Conservation (phyloP, 2,797 vertebrate genomes). For the Clarias pachynema region DNA sequence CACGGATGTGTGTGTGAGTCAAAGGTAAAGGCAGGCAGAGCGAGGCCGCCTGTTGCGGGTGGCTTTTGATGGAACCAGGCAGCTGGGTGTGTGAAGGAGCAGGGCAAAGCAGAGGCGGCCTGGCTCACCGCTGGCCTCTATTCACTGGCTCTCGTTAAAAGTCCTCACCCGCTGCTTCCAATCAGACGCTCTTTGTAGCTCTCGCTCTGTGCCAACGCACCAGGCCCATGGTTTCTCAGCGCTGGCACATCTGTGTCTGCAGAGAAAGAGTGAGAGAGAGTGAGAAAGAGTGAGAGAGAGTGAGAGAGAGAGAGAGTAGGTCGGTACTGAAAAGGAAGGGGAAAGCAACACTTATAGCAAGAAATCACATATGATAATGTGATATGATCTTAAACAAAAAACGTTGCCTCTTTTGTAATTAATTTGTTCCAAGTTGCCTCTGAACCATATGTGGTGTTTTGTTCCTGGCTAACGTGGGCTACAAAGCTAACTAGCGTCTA, state of each 20-base stretch:
- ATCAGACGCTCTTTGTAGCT: conserved; percentile 77
- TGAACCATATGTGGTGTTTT: no score
- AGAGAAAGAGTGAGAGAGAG: conserved; percentile 54
- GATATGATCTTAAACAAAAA: no score
- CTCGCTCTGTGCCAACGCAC: conserved; percentile 60
- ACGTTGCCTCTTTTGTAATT: no score
- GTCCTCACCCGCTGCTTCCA: conserved; percentile 78
- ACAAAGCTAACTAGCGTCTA: no score
- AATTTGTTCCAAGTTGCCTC: no score
- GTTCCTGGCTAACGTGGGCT: no score
- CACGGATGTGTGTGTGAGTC: conserved; percentile 50
- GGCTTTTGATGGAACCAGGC: conserved; percentile 57
- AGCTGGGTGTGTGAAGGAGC: conserved; percentile 53
- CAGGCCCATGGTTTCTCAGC: conserved; percentile 57
- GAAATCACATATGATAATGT: no score
- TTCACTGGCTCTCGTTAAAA: conserved; percentile 67
- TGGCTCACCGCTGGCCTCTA: conserved; percentile 65
- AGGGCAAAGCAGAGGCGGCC: conserved; percentile 50
- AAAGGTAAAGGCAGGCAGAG: conserved; percentile 51
- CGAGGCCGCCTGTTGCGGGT: conserved; percentile 55
- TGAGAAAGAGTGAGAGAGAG: background rate
- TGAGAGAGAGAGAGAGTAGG: conserved; percentile 28
- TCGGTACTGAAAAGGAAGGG: no score
- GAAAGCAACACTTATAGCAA: no score
- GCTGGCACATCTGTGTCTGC: conserved; percentile 60